A percentile compares a stretch with the other conserved stretches of the same genome.
Evolutionary conservation across 2,113 vertebrate genomes (phyloP).

Genomic region (Callionymus lyra): DNA sequence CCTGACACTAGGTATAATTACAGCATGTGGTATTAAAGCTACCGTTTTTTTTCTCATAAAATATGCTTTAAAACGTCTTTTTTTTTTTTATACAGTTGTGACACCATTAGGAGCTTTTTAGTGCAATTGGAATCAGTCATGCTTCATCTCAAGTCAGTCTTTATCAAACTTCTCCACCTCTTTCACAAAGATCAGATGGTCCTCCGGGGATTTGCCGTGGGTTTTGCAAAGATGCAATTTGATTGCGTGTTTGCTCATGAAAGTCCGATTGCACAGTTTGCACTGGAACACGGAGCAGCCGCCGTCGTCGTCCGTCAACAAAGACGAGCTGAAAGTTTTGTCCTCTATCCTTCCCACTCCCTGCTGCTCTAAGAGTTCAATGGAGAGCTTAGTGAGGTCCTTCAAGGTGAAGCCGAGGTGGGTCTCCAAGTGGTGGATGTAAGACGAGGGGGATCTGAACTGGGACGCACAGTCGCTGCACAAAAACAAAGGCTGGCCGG

Average conservation of each 20-base stretch:
- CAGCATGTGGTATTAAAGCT: slow-evolving; percentile 42
- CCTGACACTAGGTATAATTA: slow-evolving; percentile 20
- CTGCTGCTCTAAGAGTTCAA: slow-evolving; percentile 89
- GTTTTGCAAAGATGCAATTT: slow-evolving; percentile 99
- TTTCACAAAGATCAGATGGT: slow-evolving; percentile 93
- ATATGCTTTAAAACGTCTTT: slow-evolving; percentile 14
- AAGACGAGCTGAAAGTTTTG: slow-evolving; percentile 80
- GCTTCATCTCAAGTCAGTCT: slow-evolving; percentile 62
- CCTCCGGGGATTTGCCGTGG: slow-evolving; percentile 98
- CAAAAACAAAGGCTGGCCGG: slow-evolving; percentile 95
- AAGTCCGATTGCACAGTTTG: slow-evolving; percentile 97
- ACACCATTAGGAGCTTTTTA: slow-evolving; percentile 58
- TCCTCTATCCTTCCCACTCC: slow-evolving; percentile 77
- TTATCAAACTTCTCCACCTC: slow-evolving; percentile 68
- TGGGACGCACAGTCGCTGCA: slow-evolving; percentile 98
- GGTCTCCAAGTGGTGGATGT: slow-evolving; percentile 94
- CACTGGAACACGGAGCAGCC: slow-evolving; percentile 90
- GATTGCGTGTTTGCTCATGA: slow-evolving; percentile 97
- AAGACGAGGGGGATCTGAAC: slow-evolving; percentile 95
- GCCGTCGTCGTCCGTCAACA: slow-evolving; percentile 82
- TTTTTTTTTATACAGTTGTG: slow-evolving; percentile 30
- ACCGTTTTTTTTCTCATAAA: slow-evolving; percentile 14
- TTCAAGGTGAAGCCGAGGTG: slow-evolving; percentile 97
- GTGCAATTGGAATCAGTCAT: slow-evolving; percentile 81
- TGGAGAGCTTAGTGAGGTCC: slow-evolving; percentile 96